Conservation (phyloP, 2,113 vertebrate species). For the Cryptotis parvus region DNA sequence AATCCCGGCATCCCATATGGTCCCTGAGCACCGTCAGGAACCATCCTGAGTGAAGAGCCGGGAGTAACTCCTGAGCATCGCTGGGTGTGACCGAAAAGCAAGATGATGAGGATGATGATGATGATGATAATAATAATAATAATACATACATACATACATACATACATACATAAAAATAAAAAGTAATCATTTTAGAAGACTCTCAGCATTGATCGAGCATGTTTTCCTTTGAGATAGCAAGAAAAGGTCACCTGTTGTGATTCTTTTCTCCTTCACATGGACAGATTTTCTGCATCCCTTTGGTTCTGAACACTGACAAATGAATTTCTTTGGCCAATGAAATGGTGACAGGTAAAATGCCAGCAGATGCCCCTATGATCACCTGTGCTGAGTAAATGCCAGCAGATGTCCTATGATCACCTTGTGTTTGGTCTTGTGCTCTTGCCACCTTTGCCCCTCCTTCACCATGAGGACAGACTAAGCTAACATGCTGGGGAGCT, state of each 20-base stretch:
- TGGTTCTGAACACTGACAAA: neutral
- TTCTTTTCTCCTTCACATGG: neutral
- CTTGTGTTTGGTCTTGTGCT: neutral
- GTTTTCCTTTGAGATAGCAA: neutral
- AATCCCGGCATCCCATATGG: too few species aligned
- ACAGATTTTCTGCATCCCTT: neutral
- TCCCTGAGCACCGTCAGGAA: too few species aligned
- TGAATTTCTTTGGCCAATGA: neutral
- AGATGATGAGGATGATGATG: too few species aligned
- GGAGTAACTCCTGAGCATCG: too few species aligned
- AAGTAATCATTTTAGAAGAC: neutral
- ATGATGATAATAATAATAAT: too few species aligned
- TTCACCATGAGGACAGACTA: neutral
- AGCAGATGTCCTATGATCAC: neutral
- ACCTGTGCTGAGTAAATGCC: too few species aligned
- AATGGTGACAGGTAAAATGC: neutral
- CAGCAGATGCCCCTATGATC: neutral
- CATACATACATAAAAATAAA: too few species aligned
- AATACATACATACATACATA: too few species aligned
- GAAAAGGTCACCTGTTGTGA: neutral
- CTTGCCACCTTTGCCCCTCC: neutral
- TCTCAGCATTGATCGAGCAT: neutral
- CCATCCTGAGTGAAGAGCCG: too few species aligned
- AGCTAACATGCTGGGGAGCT: neutral
- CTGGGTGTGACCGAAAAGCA: too few species aligned